Evolutionary conservation across 92 coral and sea anemone genomes (phyloP).

Genomic region (Galaxea fascicularis): DNA sequence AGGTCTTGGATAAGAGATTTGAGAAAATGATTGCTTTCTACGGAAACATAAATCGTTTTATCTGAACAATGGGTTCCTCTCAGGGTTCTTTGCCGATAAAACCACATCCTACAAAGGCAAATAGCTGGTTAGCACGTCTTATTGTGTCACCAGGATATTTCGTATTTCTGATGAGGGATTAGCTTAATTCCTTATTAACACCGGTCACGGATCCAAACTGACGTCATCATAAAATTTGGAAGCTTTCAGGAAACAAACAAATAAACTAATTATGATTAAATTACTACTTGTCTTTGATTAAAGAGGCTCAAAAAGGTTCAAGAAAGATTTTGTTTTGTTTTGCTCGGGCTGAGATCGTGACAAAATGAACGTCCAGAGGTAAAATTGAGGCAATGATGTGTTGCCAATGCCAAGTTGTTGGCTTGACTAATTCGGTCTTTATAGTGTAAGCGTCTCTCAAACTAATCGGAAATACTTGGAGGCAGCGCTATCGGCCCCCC

Average conservation of each 20-base stretch:
- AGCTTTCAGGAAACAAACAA: constrained; percentile 45
- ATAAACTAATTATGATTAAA: constrained; percentile 34
- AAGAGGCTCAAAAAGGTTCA: constrained; percentile 16
- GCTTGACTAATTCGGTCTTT: background rate
- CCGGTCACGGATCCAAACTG: constrained; percentile 76
- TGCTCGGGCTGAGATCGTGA: background rate
- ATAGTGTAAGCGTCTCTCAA: constrained; percentile 13
- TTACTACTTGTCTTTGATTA: constrained; percentile 36
- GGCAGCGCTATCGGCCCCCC: constrained; percentile 37
- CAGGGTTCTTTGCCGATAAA: constrained; percentile 47
- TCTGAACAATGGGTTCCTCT: constrained; percentile 51
- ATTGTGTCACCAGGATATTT: constrained; percentile 62
- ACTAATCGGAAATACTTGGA: constrained; percentile 41
- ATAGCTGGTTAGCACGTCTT: constrained; percentile 69
- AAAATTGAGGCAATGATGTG: too few species aligned
- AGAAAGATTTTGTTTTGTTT: background rate
- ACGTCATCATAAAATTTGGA: constrained; percentile 35
- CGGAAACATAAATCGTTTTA: constrained; percentile 75
- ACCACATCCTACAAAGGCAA: constrained; percentile 82
- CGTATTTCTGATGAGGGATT: constrained; percentile 66
- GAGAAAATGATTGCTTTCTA: constrained; percentile 47
- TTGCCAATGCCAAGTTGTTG: background rate
- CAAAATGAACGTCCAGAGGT: background rate
- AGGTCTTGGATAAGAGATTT: constrained; percentile 33
- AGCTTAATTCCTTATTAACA: constrained; percentile 84